Evolutionary conservation across 2,113 vertebrate genomes (phyloP), one percentile per base, ranked within the genome.

Genomic region (Colinus virginianus): DNA sequence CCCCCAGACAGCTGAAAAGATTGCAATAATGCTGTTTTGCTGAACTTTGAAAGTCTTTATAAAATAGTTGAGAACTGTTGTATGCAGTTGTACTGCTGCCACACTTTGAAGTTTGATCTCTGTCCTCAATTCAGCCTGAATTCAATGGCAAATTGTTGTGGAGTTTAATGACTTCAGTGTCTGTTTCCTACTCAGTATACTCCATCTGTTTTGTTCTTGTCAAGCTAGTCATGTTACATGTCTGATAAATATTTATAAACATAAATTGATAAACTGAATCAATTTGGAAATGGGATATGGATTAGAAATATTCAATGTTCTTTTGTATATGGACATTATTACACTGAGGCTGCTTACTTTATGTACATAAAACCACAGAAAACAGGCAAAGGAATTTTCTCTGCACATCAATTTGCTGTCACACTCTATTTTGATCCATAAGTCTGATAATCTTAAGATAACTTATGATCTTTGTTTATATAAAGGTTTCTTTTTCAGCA

Each of bases 171-270:
- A 66, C 81, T 78, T 82, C 48, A 62, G 26, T 20, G 6, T 56
- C 66, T 90, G 81, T 90, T 87, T 87, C 83, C 68, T 67, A 59
- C 23, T 69, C 0, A 2, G 81, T 86, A 48, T 9, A 9, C 62
- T 80, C 83, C 92, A 86, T 75, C 43, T 78, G 61, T 81, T 90
- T 61, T 64, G n/a, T 53, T 91, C 23, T 81, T 89, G 91, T 92
- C 93, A 90, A 94, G 70, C 45, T 48, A 92, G 70, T 87, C 74
- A 64, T 81, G 88, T 83, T 71, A 64, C 58, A 87, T 25, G 21
- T 64, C 66, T 61, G 36, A 94, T 78, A 92, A 93, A 93, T 87
- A 96, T 84, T 93, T 88, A 88, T 81, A 87, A 84, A 78, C 58
- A 49, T 21, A 78, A 84, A 26, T 80, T 81, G 88, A 89, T 94